Conservation (phyloP, 2,113 vertebrate genomes). For the Odocoileus hemionus region DNA sequence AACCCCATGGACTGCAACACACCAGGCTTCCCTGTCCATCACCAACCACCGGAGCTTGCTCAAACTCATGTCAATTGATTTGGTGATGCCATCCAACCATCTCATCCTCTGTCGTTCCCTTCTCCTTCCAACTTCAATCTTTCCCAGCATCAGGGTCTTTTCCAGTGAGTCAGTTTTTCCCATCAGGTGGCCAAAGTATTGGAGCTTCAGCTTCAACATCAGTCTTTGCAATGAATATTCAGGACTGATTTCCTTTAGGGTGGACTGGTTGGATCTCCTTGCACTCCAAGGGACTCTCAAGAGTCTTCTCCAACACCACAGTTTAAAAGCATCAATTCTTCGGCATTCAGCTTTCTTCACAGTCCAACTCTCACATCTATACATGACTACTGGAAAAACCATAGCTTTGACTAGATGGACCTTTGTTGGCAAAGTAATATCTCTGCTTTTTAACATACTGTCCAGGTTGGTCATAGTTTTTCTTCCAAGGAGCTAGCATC, state of each 20-base stretch:
- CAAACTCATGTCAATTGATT: neutral
- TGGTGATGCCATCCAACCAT: neutral
- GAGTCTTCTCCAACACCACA: neutral
- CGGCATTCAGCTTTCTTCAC: neutral
- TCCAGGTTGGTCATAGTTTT: neutral
- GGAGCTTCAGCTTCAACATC: neutral
- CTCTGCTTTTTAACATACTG: neutral
- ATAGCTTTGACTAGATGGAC: neutral
- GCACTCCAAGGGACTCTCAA: neutral
- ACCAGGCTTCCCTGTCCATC: neutral
- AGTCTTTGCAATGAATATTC: neutral
- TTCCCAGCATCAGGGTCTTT: neutral
- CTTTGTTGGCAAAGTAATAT: neutral
- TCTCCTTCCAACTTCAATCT: neutral
- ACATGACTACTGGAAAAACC: neutral
- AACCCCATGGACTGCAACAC: neutral
- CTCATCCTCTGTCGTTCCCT: neutral
- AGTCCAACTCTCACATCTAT: neutral
- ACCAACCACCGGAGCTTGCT: neutral
- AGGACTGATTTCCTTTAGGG: neutral
- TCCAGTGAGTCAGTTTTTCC: neutral
- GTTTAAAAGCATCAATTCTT: neutral
- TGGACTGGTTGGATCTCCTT: neutral
- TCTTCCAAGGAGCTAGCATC: neutral
- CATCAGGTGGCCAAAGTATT: neutral